Evolutionary conservation across 1,140 invertebrate genomes (phyloP), one percentile per base, ranked within the genome.

Genomic region (Drosophila erecta): DNA sequence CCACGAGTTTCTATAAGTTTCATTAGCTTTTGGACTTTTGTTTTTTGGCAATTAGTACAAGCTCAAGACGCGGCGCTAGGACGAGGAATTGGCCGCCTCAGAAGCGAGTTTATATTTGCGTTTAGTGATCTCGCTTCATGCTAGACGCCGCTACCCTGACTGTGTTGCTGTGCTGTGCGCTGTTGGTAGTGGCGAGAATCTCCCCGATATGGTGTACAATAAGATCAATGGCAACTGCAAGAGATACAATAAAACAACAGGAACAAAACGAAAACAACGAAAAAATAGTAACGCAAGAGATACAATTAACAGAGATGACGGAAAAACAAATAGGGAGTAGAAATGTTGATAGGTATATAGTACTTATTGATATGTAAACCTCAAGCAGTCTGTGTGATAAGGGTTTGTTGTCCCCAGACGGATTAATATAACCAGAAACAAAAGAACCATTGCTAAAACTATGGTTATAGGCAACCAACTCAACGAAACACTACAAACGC

Each of bases 181-280:
- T 92, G 76, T 90, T 90, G 60, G 85, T 84, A 72, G 80, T 77
- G 72, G 81, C 84, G 71, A 99, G 95, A 89, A 98, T 96, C 94
- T 99, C 98, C 94, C 97, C 96, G 93, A 99, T 99, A 95, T 99
- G 98, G 93, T 99, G 97, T 90, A 99, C 98, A 94, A 99, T 99
- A 93, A 99, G 95, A 93, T 98, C 98, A 95, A 99, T 99, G 93
- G 98, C 98, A 95, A 99, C 98, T 98, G 96, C 95, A 96, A 96
- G 95, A 92, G 80, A 92, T 95, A 91, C 91, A 81, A 78, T 66
- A 71, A 65, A 55, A 66, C 66, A 73, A 74, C 69, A 80, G 72
- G 72, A 79, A 81, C 73, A 74, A 64, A 87, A 76, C 75, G 41
- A 55, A 90, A 90, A 64, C 37, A 72, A 78, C 64, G 8, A n/a